These are phyloP conservation scores for Neodiprion fabricii DNA, from an alignment of 1,140 invertebrate genomes.

Conservation along the genomic window DNA sequence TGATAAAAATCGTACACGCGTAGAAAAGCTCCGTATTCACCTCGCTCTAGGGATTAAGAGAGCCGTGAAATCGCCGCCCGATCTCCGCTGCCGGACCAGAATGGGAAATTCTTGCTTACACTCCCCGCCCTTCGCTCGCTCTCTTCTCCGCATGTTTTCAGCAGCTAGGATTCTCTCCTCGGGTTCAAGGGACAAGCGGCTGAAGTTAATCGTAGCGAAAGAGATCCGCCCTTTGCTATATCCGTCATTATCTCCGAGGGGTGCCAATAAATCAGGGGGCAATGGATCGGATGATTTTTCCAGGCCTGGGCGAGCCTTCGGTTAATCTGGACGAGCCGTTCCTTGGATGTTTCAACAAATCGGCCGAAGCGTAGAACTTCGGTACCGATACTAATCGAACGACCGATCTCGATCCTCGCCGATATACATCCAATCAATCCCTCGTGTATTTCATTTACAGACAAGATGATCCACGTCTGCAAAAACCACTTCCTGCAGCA, in stretches of 20 bases:
- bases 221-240: not conserved
- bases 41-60: too few relatives aligned
- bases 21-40: too few relatives aligned
- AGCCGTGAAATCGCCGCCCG: too few relatives aligned
- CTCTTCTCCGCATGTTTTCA: not conserved
- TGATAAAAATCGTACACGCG: too few relatives aligned
- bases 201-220: conserved; percentile 42
- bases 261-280: conserved; percentile 50
- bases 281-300: conserved; percentile 50
- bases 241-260: conserved; percentile 48
- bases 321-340: too few relatives aligned
- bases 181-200: conserved; percentile 34
- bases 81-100: not conserved
- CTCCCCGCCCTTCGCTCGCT: conserved; percentile 9
- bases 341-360: too few relatives aligned
- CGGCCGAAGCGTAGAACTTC: too few relatives aligned
- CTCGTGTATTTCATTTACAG: conserved; percentile 61
- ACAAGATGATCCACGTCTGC: conserved; percentile 84
- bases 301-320: too few relatives aligned
- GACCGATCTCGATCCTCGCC: not conserved
- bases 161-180: not conserved
- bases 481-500: conserved; percentile 86
- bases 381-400: not conserved
- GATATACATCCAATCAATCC: not conserved
- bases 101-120: not conserved